These are phyloP conservation scores for Piscicola geometra DNA, from an alignment of 2,888 invertebrate species.

Conservation along the genomic window DNA sequence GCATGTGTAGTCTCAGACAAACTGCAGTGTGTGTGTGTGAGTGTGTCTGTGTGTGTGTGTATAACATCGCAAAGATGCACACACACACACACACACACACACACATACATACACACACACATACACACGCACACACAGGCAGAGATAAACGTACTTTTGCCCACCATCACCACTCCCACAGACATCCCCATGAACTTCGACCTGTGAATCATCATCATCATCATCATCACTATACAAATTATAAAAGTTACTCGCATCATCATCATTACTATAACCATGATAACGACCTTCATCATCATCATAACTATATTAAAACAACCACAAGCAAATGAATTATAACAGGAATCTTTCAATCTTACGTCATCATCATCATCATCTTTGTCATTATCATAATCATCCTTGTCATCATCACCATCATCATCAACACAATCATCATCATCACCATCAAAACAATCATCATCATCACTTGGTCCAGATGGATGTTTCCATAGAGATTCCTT, in stretches of 20 bases:
- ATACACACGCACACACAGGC: background rate
- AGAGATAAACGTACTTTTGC: conserved; percentile 51
- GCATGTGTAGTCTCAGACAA: too few relatives aligned
- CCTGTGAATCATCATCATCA: background rate
- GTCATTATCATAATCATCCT: too few relatives aligned
- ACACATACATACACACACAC: too few relatives aligned
- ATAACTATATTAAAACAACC: too few relatives aligned
- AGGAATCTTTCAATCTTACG: too few relatives aligned
- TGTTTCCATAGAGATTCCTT: conserved; percentile 57
- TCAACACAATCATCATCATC: background rate
- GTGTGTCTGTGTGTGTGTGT: background rate
- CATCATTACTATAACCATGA: too few relatives aligned
- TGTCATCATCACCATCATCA: too few relatives aligned
- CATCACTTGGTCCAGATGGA: conserved; percentile 59
- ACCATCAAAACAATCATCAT: background rate
- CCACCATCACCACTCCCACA: conserved; percentile 58
- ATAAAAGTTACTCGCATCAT: too few relatives aligned
- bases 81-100: conserved; percentile 4
- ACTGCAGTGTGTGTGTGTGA: background rate
- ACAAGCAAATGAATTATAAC: too few relatives aligned
- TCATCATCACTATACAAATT: too few relatives aligned
- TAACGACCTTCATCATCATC: too few relatives aligned
- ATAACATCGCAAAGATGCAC: background rate
- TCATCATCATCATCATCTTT: too few relatives aligned
- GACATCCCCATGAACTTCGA: conserved; percentile 57